Percentiles rank a stretch among this genome's conserved stretches.
phyloP scores from a whole-genome alignment of 2,113 vertebrate species.

The Halcyon malimbica region DNA sequence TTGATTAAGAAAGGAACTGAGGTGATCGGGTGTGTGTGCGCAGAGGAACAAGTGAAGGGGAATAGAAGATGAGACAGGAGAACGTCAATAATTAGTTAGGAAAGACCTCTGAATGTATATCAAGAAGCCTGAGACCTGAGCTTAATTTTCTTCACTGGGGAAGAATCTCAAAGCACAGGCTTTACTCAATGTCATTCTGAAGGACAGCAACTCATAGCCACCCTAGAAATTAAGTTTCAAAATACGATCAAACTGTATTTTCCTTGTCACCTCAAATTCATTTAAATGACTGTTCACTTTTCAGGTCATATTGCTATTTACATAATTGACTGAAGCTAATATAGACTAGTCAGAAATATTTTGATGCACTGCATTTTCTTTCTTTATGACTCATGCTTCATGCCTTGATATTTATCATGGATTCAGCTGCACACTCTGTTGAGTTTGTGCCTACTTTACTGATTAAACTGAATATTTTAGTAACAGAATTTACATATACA shows the following conservation, averaged over 20 bases:
- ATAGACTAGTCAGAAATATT: conserved; percentile 50
- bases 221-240: background rate
- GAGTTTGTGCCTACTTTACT: conserved; percentile 57
- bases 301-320: conserved; percentile 40
- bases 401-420: conserved; percentile 55
- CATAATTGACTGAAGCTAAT: conserved; percentile 44
- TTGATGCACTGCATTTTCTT: conserved; percentile 47
- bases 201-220: background rate
- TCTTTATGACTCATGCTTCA: conserved; percentile 64
- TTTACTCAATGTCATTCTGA: conserved; percentile 16
- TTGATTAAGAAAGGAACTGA: background rate
- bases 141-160: background rate
- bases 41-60: background rate
- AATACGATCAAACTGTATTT: background rate
- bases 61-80: background rate
- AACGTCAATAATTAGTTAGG: background rate
- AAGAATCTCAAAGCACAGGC: background rate
- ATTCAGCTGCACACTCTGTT: conserved; percentile 39
- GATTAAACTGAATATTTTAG: conserved; percentile 76
- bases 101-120: background rate
- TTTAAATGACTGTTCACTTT: conserved; percentile 29
- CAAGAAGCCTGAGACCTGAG: background rate
- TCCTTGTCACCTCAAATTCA: background rate
- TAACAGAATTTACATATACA: conserved; percentile 69
- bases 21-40: background rate